Percentiles rank a stretch among this genome's conserved stretches.
phyloP scores from a whole-genome alignment of 2,797 vertebrate species.

The Manis javanica region DNA sequence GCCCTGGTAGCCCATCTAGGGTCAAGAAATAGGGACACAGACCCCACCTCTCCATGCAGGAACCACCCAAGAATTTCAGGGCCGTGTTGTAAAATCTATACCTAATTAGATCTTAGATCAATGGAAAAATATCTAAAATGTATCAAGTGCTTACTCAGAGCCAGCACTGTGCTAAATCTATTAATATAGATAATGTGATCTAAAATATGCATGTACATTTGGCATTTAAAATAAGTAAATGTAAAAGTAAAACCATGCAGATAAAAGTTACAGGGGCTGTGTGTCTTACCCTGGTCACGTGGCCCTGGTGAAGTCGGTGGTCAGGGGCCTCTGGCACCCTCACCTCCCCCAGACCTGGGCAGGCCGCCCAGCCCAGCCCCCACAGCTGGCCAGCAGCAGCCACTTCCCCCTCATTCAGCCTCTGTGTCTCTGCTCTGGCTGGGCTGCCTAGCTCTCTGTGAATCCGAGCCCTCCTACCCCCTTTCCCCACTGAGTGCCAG shows the following conservation, averaged over 20 bases:
- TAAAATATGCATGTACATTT: neutral
- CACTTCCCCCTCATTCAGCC: neutral
- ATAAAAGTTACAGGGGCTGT: neutral
- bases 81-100: neutral
- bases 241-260: neutral
- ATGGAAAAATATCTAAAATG: neutral
- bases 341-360: neutral
- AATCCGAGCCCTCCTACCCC: neutral
- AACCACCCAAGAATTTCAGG: neutral
- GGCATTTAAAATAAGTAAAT: neutral
- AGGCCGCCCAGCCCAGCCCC: neutral
- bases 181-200: neutral
- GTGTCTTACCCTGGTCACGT: fast-evolving
- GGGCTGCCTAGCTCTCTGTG: neutral
- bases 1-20: too few species aligned
- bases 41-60: too few species aligned
- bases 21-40: neutral
- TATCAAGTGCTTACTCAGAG: neutral
- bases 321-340: neutral
- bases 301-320: fast-evolving
- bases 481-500: neutral
- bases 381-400: neutral
- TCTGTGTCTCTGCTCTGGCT: neutral
- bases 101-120: neutral
- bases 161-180: neutral